Conservation (phyloP, 2,113 vertebrate genomes). For the Amia ocellicauda region DNA sequence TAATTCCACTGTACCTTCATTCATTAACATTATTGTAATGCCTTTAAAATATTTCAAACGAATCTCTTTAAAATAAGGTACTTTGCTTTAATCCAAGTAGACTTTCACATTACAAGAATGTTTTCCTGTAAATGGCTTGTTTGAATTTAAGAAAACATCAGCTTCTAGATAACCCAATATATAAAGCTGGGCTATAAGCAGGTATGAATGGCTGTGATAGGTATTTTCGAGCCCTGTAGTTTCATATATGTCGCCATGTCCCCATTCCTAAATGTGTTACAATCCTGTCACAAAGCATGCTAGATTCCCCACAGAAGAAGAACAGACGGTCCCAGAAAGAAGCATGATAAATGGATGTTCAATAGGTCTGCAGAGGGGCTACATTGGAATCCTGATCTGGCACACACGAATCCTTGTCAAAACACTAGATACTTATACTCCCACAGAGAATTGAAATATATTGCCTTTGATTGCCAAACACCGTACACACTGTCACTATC, state of each 20-base stretch:
- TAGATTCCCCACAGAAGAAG: background rate
- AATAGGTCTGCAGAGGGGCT: background rate
- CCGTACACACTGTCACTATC: no score
- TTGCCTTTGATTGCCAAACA: no score
- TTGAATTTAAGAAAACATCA: no score
- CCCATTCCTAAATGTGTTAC: background rate
- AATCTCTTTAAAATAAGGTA: no score
- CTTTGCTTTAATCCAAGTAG: no score
- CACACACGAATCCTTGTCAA: slow-evolving; percentile 3
- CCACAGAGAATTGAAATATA: background rate
- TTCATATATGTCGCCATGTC: background rate
- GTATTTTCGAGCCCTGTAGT: background rate
- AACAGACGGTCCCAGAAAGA: background rate
- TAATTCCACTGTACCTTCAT: no score
- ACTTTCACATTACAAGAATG: background rate
- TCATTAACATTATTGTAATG: no score
- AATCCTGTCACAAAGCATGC: background rate
- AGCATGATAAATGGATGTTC: background rate
- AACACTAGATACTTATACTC: slow-evolving; percentile 4
- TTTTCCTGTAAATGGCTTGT: background rate
- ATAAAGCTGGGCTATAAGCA: background rate
- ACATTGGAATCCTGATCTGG: background rate
- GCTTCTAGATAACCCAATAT: no score
- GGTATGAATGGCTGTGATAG: background rate
- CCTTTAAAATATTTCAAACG: no score